These are phyloP conservation scores for Charadrius vociferus DNA, from an alignment of 2,113 vertebrate genomes.

Conservation along the genomic window DNA sequence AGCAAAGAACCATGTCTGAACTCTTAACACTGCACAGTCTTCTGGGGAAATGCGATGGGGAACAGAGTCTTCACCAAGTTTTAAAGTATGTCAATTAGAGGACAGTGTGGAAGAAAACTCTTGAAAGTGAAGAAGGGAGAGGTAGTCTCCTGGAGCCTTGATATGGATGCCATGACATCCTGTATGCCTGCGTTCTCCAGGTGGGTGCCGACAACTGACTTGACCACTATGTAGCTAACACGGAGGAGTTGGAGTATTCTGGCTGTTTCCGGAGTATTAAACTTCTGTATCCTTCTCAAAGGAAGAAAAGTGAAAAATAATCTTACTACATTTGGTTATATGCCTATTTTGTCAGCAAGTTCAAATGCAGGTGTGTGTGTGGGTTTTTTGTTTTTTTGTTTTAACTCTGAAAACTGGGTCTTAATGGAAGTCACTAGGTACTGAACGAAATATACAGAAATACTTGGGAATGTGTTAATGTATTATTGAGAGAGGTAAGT, in stretches of 20 bases:
- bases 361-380: too few relatives aligned
- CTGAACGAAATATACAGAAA: background rate
- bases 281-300: background rate
- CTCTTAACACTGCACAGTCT: background rate
- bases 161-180: accelerated
- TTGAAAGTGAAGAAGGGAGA: background rate
- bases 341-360: background rate
- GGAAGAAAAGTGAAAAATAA: background rate
- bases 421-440: background rate
- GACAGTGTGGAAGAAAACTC: background rate
- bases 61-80: background rate
- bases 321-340: background rate
- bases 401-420: background rate
- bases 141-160: background rate
- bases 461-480: background rate
- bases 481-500: accelerated
- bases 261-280: background rate
- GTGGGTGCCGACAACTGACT: background rate
- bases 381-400: background rate
- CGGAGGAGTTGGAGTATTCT: background rate
- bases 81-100: background rate
- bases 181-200: background rate
- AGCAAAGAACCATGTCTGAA: background rate
- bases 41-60: background rate
- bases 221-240: background rate